Evolutionary conservation across 1,140 invertebrate genomes (phyloP).

Genomic region (Orchesella cincta): DNA sequence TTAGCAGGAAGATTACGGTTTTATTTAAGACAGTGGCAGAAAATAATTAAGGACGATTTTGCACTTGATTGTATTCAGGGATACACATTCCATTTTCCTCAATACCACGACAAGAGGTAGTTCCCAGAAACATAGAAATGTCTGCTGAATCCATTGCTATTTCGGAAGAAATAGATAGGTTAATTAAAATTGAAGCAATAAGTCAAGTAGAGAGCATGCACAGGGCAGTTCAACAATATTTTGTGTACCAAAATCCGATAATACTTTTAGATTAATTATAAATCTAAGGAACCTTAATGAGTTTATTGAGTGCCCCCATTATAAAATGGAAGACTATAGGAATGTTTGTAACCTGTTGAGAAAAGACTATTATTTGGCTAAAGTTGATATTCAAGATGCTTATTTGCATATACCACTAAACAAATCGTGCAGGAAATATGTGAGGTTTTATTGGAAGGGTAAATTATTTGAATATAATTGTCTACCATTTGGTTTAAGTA

Average conservation of each 20-base stretch:
- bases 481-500: conserved; percentile 36
- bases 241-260: conserved; percentile 3
- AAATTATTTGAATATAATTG: conserved; percentile 37
- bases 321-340: conserved; percentile 43
- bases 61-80: not conserved
- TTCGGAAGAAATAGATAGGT: not conserved
- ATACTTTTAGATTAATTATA: not conserved
- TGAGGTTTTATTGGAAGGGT: conserved; percentile 29
- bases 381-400: conserved; percentile 40
- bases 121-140: not conserved
- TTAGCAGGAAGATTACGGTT: conserved; percentile 10
- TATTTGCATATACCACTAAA: conserved; percentile 33
- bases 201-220: not conserved
- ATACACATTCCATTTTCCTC: not conserved
- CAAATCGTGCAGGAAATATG: conserved; percentile 20
- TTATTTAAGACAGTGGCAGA: not conserved
- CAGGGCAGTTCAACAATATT: not conserved
- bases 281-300: not conserved
- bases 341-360: conserved; percentile 31
- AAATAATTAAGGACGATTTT: not conserved
- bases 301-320: conserved; percentile 27
- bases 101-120: not conserved
- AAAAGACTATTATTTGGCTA: conserved; percentile 25
- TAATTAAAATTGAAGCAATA: not conserved
- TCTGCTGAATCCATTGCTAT: not conserved